Conservation (phyloP, 2,113 vertebrate species). For the Xenus cinereus region DNA sequence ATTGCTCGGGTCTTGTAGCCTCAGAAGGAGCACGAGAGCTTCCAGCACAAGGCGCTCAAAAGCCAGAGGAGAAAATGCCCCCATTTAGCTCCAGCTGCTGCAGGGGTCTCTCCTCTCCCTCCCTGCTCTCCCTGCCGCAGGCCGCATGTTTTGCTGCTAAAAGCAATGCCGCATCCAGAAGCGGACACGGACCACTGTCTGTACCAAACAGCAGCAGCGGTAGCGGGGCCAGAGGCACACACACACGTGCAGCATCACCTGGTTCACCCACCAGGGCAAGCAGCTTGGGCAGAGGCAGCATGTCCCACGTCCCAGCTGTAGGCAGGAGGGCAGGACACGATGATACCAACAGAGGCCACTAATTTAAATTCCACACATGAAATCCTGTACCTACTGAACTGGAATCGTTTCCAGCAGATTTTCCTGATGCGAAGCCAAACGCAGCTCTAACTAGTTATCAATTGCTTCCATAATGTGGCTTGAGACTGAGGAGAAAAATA, state of each 20-base stretch:
- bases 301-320: not conserved
- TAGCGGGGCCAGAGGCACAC: accelerated
- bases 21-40: not conserved
- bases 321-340: not conserved
- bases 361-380: not conserved
- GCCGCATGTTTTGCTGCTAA: not conserved
- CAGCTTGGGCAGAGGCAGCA: not conserved
- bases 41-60: not conserved
- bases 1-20: accelerated
- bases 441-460: not conserved
- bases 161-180: not conserved
- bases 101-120: not conserved
- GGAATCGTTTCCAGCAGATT: slow-evolving; percentile 2
- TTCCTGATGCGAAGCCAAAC: not conserved
- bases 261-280: not conserved
- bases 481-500: not conserved
- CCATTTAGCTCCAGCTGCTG: not conserved
- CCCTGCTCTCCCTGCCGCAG: not conserved
- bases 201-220: accelerated
- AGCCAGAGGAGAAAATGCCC: not conserved
- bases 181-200: accelerated
- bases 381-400: not conserved
- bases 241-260: not conserved
- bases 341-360: not conserved
- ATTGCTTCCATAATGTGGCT: not conserved